phyloP scores from a whole-genome alignment of 1,140 invertebrate species.

The Sarcophaga peregrina region DNA sequence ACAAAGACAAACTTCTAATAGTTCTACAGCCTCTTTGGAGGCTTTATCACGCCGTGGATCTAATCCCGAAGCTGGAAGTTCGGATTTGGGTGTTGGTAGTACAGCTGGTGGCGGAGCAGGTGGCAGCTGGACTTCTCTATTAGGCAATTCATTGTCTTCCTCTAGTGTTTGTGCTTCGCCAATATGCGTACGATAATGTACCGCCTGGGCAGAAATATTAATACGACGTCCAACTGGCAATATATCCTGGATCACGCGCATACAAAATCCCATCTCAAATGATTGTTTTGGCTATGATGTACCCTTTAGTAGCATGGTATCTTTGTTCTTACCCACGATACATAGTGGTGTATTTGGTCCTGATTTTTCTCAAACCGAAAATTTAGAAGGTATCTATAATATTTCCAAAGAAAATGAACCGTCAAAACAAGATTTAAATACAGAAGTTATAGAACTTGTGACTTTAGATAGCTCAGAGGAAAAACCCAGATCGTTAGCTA shows the following conservation, averaged over 20 bases:
- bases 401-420: not conserved
- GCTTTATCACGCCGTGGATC: conserved; percentile 61
- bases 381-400: conserved; percentile 24
- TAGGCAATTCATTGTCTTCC: conserved; percentile 59
- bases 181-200: conserved; percentile 91
- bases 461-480: not conserved
- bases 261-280: conserved; percentile 83
- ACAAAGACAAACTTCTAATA: conserved; percentile 61
- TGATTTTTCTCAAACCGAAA: conserved; percentile 46
- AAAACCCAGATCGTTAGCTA: conserved; percentile 45
- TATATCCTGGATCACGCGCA: conserved; percentile 90
- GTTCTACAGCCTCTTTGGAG: conserved; percentile 62
- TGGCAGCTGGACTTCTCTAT: conserved; percentile 58
- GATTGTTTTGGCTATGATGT: conserved; percentile 64
- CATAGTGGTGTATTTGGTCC: conserved; percentile 62
- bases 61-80: conserved; percentile 56
- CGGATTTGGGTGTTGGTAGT: conserved; percentile 35
- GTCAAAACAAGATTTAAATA: not conserved
- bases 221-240: conserved; percentile 90
- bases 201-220: conserved; percentile 93
- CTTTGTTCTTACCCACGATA: conserved; percentile 74
- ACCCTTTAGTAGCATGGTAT: conserved; percentile 64
- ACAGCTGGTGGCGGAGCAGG: conserved; percentile 48
- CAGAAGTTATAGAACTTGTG: not conserved
- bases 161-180: conserved; percentile 56